Evolutionary conservation across 2,113 vertebrate genomes (phyloP), one percentile per base, ranked within the genome.

Genomic region (Plecotus auritus): DNA sequence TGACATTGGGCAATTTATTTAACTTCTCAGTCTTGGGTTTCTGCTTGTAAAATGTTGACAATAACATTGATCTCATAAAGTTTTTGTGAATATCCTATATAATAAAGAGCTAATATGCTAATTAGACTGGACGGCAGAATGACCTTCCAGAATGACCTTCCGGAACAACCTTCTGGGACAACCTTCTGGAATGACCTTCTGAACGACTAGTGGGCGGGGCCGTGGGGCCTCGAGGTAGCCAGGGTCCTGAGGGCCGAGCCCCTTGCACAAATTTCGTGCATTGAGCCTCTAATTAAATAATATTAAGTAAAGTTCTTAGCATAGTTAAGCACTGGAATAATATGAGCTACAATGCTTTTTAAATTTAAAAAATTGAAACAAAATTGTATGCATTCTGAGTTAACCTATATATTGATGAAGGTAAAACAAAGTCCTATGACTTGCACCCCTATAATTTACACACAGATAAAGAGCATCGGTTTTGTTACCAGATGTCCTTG

Each of bases 141-240:
- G 10, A 61, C 59, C 26, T 61, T 61, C 22, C 20, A 0, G 59
- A 61, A 61, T 23, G 9, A 59, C 56, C 56, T 59, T 59, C 54
- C 13, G 7, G 45, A 47, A 47, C 45, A 47, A 47, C 45, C 45
- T 47, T 47, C 45, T 47, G 45, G 10, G 10, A 47, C 11, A 18
- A 51, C 51, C 51, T 51, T 51, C 16, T 51, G 51, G 51, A 18
- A 51, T 51, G 51, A 51, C 51, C 51, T 18, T 51, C 18, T 12
- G 59, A 61, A 61, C 1, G 4, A 61, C 10, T 26, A 61, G 59
- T 61, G 59, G 59, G 59, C 10, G 4, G 23, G 26, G 59, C 59
- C 10, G 4, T 0, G 0, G 59, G 59, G 9, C 9, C 4, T 1
- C 1, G 23, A 61, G 23, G 59, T 61, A 28, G 59, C 56, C 23